phyloP scores from a whole-genome alignment of 2,113 vertebrate genomes.

The Bucco capensis region DNA sequence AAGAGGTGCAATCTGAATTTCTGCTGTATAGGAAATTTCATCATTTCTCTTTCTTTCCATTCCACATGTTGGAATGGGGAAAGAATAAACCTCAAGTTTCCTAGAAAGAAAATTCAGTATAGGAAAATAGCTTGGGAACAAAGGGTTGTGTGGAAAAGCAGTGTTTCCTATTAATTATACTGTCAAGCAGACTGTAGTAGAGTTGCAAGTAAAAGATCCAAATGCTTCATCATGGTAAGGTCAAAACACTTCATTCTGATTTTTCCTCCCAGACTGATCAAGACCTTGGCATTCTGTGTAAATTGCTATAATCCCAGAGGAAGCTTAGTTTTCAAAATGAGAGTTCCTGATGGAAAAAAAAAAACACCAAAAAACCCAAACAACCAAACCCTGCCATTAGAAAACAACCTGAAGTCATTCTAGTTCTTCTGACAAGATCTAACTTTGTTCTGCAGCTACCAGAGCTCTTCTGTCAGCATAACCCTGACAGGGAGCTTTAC shows the following conservation, averaged over 20 bases:
- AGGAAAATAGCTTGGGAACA: neutral
- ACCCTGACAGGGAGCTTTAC: neutral
- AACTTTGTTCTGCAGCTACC: neutral
- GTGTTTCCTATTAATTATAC: neutral
- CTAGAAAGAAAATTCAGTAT: neutral
- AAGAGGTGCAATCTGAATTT: neutral
- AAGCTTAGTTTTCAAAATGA: neutral
- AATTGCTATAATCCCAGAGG: neutral
- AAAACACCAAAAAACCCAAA: too few relatives aligned
- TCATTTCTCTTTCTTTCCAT: neutral
- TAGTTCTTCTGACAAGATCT: neutral
- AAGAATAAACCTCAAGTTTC: neutral
- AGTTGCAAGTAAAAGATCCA: neutral
- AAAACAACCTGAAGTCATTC: neutral
- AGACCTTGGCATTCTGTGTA: neutral
- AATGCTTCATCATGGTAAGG: neutral
- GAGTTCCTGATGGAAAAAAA: conserved; percentile 11
- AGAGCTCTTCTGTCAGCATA: neutral
- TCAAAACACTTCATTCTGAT: conserved; percentile 34
- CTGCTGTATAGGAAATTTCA: neutral
- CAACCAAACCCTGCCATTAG: neutral
- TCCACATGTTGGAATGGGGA: neutral
- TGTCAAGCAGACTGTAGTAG: neutral
- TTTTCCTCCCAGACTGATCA: neutral
- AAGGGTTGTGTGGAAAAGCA: conserved; percentile 1